Percentiles rank a stretch among this genome's conserved stretches.
phyloP scores from a whole-genome alignment of 1,140 invertebrate species.

The Apocrypta bakeri region DNA sequence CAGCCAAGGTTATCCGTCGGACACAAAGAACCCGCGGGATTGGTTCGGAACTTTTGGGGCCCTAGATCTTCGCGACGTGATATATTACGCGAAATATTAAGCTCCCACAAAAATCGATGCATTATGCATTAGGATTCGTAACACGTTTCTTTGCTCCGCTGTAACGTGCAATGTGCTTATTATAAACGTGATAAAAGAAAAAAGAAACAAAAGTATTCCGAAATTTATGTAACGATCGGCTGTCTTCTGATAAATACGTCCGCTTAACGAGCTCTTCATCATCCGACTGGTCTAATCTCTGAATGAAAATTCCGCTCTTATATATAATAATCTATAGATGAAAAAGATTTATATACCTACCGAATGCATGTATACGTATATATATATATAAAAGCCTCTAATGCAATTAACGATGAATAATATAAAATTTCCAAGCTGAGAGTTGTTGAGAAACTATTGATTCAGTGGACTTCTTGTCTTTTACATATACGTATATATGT shows the following conservation, averaged over 20 bases:
- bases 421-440: no score
- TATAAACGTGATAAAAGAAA: neutral
- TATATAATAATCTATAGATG: no score
- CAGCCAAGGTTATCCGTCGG: conserved; percentile 38
- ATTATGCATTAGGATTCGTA: conserved; percentile 26
- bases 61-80: conserved; percentile 30
- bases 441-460: no score
- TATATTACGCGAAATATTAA: conserved; percentile 17
- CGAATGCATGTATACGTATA: no score
- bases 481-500: no score
- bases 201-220: neutral
- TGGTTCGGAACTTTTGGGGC: neutral
- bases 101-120: conserved; percentile 22
- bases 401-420: no score
- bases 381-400: no score
- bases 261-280: conserved; percentile 19
- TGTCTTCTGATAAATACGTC: conserved; percentile 37
- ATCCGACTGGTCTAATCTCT: neutral
- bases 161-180: conserved; percentile 23
- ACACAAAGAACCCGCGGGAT: conserved; percentile 24
- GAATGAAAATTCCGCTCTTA: neutral
- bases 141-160: conserved; percentile 20
- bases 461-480: no score
- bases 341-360: no score
- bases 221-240: conserved; percentile 30